Base-by-base conservation (phyloP, 2,797 vertebrate species). In the Tokudaia muenninki region DNA sequence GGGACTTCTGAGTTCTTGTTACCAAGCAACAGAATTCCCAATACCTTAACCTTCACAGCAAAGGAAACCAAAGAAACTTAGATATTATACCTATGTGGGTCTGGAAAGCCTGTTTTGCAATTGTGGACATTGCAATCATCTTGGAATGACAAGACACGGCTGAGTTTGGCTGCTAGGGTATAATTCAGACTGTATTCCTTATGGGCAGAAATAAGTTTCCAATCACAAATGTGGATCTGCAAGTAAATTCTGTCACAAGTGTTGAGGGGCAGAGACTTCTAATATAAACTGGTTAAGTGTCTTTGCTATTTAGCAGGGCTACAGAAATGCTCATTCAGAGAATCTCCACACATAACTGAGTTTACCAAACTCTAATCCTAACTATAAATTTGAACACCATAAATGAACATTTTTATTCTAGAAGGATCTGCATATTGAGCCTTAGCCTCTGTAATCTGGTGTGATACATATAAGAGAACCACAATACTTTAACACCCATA, bases 211-310 rank as follows among this genome's bases (percentile, higher is more conserved):
- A 26, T 17, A 95, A 90, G 22, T 3, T 57, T 90, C 6, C 31
- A 41, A 70, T 94, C 47, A 90, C 47, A 9, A 75, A 92, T 77
- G 37, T 74, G 31, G 17, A 81, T 75, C 57, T 12, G 12, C 6
- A 86, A 31, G 29, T 57, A 87, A 94, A 82, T 92, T 94, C 57
- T 78, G n/a, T 87, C 24, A 87, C 22, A 79, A 79, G 17, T 21
- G 61, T 81, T 29, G 29, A 75, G 26, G 74, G 34, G 17, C 8
- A 78, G 12, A 72, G 14, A 9, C 14, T 8, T 37, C 26, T 77
- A 82, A 78, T 55, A 4, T 87, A 16, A 93, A 55, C 3, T 55
- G 29, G 17, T 70, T 13, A 93, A 70, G 29, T 17, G 50, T 86
- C 34, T 80, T 34, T 86, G 34, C 10, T 3, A 72, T 84, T 50